Conservation (phyloP, 2,888 invertebrate genomes). For the Antheraea yamamai region DNA sequence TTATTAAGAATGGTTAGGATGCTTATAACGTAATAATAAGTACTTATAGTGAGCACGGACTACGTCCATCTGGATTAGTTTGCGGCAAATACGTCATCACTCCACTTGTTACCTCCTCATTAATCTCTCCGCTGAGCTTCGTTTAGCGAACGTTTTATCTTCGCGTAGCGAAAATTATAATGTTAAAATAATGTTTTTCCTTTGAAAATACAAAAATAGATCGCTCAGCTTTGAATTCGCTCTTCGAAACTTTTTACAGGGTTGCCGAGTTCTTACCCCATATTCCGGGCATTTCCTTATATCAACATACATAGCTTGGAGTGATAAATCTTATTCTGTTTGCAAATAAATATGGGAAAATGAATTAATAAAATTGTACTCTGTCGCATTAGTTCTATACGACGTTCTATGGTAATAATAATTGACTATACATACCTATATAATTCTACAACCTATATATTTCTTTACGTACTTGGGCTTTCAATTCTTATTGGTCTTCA, state of each 20-base stretch:
- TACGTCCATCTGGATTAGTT: conserved; percentile 41
- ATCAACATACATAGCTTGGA: neutral
- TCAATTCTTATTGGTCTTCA: too few species aligned
- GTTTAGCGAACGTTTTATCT: conserved; percentile 41
- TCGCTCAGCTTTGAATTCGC: conserved; percentile 1
- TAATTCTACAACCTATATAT: too few species aligned
- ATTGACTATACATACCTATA: too few species aligned
- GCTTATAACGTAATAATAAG: conserved; percentile 4
- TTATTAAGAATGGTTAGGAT: neutral
- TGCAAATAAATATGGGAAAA: neutral
- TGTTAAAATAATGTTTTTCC: conserved; percentile 16
- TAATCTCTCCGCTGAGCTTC: conserved; percentile 41
- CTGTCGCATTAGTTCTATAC: neutral
- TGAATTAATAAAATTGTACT: neutral
- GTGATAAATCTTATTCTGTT: conserved; percentile 1
- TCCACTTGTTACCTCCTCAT: conserved; percentile 41
- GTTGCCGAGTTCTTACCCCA: neutral
- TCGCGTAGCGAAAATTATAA: conserved; percentile 15
- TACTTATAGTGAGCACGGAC: conserved; percentile 11
- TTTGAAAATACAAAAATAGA: conserved; percentile 13
- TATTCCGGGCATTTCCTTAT: conserved; percentile 9
- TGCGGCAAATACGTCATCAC: conserved; percentile 38
- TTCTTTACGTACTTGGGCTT: too few species aligned
- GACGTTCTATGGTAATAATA: too few species aligned
- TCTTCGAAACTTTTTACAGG: conserved; percentile 14